Conservation (phyloP, 2,888 invertebrate species). For the Anthophora plumipes region DNA sequence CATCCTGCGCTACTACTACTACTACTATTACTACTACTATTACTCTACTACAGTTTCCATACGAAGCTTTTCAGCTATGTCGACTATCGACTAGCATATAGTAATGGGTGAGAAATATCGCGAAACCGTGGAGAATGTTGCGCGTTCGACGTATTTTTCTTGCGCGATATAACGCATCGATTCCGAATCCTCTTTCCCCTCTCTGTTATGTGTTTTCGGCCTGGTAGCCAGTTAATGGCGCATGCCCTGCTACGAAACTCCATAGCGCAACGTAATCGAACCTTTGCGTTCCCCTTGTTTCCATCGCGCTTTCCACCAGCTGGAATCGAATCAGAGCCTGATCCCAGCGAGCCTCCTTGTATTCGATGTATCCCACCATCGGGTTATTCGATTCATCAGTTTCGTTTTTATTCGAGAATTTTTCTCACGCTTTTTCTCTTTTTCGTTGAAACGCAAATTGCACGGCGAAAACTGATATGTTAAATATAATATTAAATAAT, state of each 20-base stretch:
- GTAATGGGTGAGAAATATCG: neutral
- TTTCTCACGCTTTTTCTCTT: too few relatives aligned
- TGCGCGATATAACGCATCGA: constrained; percentile 47
- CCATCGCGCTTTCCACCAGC: neutral
- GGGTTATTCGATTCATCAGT: neutral
- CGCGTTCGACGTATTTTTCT: constrained; percentile 32
- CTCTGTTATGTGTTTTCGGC: constrained; percentile 41
- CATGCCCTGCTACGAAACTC: constrained; percentile 44
- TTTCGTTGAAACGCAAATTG: too few relatives aligned
- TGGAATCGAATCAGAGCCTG: neutral
- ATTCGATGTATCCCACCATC: too few relatives aligned
- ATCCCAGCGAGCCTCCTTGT: neutral
- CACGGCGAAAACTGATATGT: too few relatives aligned
- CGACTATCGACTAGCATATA: too few relatives aligned
- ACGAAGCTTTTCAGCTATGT: too few relatives aligned
- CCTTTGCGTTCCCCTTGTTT: constrained; percentile 27
- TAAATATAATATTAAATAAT: too few relatives aligned
- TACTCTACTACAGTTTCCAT: too few relatives aligned
- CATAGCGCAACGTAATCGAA: constrained; percentile 56
- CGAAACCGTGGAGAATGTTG: neutral
- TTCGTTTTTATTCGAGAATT: neutral
- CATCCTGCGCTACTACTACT: too few relatives aligned
- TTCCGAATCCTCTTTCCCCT: neutral
- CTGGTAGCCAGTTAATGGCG: constrained; percentile 52
- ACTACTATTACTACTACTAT: too few relatives aligned